Evolutionary conservation across 2,888 invertebrate genomes (phyloP).

Genomic region (Sarcophaga subvicina): DNA sequence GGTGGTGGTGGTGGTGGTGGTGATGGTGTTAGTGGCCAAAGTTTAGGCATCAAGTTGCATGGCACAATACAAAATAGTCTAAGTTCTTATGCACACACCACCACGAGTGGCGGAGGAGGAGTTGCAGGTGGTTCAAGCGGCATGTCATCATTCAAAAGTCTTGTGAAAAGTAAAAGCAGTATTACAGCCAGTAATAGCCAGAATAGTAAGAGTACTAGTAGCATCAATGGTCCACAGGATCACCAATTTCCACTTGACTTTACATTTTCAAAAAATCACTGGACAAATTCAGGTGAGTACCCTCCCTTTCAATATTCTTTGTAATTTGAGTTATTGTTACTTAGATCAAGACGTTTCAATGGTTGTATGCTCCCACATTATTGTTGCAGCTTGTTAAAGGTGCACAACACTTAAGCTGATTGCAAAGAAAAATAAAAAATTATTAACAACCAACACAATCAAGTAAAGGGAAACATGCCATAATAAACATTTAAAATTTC

Average conservation of each 20-base stretch:
- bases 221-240: conserved; percentile 53
- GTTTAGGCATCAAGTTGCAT: conserved; percentile 25
- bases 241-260: conserved; percentile 73
- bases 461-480: background rate
- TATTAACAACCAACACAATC: too few species aligned
- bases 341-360: too few species aligned
- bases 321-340: too few species aligned
- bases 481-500: conserved; percentile 19
- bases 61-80: conserved; percentile 40
- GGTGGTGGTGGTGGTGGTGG: background rate
- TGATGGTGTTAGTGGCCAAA: conserved; percentile 2
- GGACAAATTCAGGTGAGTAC: conserved; percentile 71
- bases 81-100: conserved; percentile 32
- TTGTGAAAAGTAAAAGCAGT: conserved; percentile 48
- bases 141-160: conserved; percentile 44
- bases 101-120: conserved; percentile 16
- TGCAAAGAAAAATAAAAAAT: too few species aligned
- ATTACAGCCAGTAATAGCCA: conserved; percentile 31
- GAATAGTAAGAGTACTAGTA: conserved; percentile 52
- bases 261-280: conserved; percentile 74
- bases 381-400: background rate
- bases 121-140: background rate
- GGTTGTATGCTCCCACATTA: background rate
- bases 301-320: too few species aligned
- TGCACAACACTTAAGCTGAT: conserved; percentile 12